A percentile compares a stretch with the other conserved stretches of the same genome.
Evolutionary conservation across 2,888 invertebrate species (phyloP).

Genomic region (Coleophora flavipennella): DNA sequence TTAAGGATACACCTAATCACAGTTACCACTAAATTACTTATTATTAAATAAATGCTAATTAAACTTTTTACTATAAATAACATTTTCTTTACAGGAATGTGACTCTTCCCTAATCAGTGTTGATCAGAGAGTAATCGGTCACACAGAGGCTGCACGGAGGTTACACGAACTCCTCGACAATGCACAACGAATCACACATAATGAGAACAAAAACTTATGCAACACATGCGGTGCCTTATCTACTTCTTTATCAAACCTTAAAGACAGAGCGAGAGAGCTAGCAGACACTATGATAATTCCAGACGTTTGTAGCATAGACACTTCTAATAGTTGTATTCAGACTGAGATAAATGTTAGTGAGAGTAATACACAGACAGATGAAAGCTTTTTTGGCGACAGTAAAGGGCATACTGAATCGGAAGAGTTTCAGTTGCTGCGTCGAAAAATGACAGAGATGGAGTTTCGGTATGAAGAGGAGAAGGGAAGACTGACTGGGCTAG

Average conservation of each 20-base stretch:
- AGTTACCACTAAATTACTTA: no score
- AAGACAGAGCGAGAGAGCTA: conserved; percentile 11
- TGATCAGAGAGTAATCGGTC: conserved; percentile 21
- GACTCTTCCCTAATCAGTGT: conserved; percentile 28
- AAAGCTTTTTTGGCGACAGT: neutral
- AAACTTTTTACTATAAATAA: no score
- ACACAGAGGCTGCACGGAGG: neutral
- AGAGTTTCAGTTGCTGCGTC: no score
- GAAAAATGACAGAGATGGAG: no score
- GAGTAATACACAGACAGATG: neutral
- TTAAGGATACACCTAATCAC: no score
- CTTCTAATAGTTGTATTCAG: neutral
- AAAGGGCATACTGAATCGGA: no score
- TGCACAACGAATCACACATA: no score
- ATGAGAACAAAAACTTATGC: no score
- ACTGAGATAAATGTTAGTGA: neutral
- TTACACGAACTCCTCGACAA: no score
- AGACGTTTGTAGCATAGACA: conserved; percentile 1
- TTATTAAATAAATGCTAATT: no score
- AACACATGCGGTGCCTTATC: no score
- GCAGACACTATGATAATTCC: conserved; percentile 10
- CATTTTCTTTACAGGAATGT: conserved; percentile 30
- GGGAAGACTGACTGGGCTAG: conserved; percentile 32
- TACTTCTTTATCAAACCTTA: no score
- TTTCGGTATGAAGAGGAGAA: conserved; percentile 35